Evolutionary conservation across 2,888 invertebrate genomes (phyloP), one percentile per base, ranked within the genome.

Genomic region (Cephus rjabovi): DNA sequence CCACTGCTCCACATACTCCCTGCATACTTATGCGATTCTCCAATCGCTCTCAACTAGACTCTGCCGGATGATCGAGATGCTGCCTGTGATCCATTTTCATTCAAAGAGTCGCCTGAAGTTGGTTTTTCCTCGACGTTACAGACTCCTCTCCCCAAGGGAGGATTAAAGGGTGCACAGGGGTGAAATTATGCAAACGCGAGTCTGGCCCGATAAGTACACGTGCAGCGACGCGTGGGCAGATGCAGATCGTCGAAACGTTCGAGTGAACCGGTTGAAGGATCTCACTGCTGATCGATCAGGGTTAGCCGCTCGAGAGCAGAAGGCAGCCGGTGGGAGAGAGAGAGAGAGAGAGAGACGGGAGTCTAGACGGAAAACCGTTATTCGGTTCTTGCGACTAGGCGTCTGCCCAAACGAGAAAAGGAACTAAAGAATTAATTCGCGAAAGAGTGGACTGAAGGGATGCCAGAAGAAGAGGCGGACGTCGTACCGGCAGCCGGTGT

Each of bases 1-100:
- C 71, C 71, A 71, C 71, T 71, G 71, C 31, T 71, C 71, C 71
- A 71, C 71, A 71, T 71, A 71, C 71, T 71, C 71, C 2, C 56
- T 56, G 23, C 56, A 56, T 56, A 56, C 56, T 56, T 56, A 9
- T 56, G 56, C 56, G 56, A 56, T 23, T 56, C 56, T 23, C 9
- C 56, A 15, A 56, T 56, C 23, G 56, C 23, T 56, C 56, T 56
- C 56, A 9, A 56, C 23, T 56, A 9, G 56, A 56, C 56, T 56
- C 56, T 6, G 56, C 23, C 56, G 23, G 6, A 56, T 56, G 23
- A 56, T 56, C 56, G 56, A 56, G 23, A 9, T 15, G 56, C 23
- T 23, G 56, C 9, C 23, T 23, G 23, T 56, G 6, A 23, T 56
- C 23, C 56, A 56, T 56, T 56, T 9, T 23, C 0, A 56, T 56